Evolutionary conservation across 2,888 invertebrate genomes (phyloP).

Genomic region (Netelia fuscicornis): DNA sequence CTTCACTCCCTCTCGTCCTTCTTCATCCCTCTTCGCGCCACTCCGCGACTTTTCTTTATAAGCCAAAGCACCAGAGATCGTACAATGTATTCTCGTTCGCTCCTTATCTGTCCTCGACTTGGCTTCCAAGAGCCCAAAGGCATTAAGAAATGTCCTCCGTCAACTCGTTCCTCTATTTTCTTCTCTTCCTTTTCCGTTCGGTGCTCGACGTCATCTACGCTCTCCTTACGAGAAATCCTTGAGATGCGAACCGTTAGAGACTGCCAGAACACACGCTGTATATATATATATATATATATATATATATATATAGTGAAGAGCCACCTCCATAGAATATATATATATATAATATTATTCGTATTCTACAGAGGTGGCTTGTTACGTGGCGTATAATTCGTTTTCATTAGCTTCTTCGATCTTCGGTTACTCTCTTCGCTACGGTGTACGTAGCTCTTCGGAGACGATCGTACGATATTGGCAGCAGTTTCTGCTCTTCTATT

Average conservation of each 20-base stretch:
- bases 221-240: constrained; percentile 61
- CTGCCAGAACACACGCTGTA: constrained; percentile 12
- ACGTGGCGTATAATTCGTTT: constrained; percentile 66
- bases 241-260: constrained; percentile 63
- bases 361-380: constrained; percentile 53
- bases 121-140: constrained; percentile 31
- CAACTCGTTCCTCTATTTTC: constrained; percentile 55
- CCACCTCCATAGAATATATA: neutral
- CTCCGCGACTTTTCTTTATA: constrained; percentile 28
- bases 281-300: too few species aligned
- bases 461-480: constrained; percentile 65
- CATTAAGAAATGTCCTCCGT: constrained; percentile 65
- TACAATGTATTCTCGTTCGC: constrained; percentile 62
- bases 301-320: too few species aligned
- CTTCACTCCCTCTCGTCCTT: constrained; percentile 13
- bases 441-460: constrained; percentile 29
- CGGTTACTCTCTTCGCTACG: constrained; percentile 49
- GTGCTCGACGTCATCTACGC: constrained; percentile 7
- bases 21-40: constrained; percentile 6
- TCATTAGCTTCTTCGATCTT: constrained; percentile 62
- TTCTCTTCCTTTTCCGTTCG: constrained; percentile 50
- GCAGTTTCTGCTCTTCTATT: constrained; percentile 45
- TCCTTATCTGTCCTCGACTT: constrained; percentile 60
- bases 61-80: constrained; percentile 18
- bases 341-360: constrained; percentile 25